Conservation (phyloP, 2,888 invertebrate genomes). For the Aricia artaxerxes region DNA sequence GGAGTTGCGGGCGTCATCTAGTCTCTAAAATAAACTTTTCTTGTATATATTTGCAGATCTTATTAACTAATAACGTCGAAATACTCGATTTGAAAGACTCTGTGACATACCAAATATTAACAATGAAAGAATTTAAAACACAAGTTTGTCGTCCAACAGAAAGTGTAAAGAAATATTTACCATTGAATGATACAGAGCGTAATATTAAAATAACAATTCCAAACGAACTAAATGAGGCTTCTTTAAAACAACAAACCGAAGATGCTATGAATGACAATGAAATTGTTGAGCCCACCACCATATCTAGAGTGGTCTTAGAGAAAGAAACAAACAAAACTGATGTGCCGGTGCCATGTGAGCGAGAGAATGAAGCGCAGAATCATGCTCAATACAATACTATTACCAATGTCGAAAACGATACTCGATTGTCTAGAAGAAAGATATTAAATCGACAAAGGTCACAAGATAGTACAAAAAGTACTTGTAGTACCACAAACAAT, state of each 20-base stretch:
- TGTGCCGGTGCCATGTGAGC: not conserved
- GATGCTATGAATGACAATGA: not conserved
- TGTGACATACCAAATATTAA: conserved; percentile 46
- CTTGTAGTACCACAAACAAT: not conserved
- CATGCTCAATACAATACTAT: not conserved
- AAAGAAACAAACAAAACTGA: not conserved
- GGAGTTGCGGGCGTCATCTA: too few relatives aligned
- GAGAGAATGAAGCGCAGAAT: not conserved
- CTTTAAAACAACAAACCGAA: conserved; percentile 11
- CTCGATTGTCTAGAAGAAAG: not conserved
- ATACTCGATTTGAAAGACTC: conserved; percentile 45
- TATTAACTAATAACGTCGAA: conserved; percentile 52
- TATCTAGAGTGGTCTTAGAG: not conserved
- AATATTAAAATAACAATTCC: conserved; percentile 43
- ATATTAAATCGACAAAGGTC: not conserved
- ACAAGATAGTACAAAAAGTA: not conserved
- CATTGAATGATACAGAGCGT: conserved; percentile 21
- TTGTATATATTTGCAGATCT: conserved; percentile 46
- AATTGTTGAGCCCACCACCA: not conserved
- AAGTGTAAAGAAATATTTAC: not conserved
- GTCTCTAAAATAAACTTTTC: too few relatives aligned
- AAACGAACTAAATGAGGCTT: conserved; percentile 37
- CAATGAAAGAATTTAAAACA: conserved; percentile 49
- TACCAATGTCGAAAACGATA: not conserved
- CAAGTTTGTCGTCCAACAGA: conserved; percentile 35